Evolutionary conservation across 35 echinoderm and acorn worm genomes (phyloP).

Genomic region (Stichopus chloronotus): DNA sequence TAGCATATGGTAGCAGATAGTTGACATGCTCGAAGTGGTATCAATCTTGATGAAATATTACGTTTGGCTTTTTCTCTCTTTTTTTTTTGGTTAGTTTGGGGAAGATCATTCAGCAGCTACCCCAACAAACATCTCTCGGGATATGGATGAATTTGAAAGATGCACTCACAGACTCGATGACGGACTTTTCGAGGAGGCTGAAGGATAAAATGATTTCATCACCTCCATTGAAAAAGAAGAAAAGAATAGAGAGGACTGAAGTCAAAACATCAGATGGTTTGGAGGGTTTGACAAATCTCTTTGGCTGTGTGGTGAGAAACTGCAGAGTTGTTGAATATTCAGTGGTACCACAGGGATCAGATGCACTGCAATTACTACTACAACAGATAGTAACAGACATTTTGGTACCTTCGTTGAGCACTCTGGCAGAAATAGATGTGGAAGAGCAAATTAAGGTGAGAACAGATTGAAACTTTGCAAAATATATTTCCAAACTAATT

Average conservation of each 20-base stretch:
- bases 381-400: conserved; percentile 22
- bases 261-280: not conserved
- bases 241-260: not conserved
- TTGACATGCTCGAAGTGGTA: no score
- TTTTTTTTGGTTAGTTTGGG: conserved; percentile 18
- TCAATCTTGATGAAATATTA: no score
- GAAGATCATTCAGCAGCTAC: conserved; percentile 1
- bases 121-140: not conserved
- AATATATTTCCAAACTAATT: not conserved
- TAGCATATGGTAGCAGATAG: no score
- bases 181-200: not conserved
- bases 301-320: conserved; percentile 18
- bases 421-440: not conserved
- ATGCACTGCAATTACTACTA: not conserved
- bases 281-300: not conserved
- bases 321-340: conserved; percentile 51
- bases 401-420: not conserved
- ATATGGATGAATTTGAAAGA: conserved; percentile 33
- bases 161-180: not conserved
- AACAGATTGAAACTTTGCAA: not conserved
- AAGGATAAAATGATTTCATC: not conserved
- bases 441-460: conserved; percentile 6
- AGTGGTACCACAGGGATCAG: conserved; percentile 12
- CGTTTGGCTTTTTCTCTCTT: no score
- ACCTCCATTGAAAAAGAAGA: conserved; percentile 36